Conservation (phyloP, 2,888 invertebrate genomes). For the Chrysodeixis includens region DNA sequence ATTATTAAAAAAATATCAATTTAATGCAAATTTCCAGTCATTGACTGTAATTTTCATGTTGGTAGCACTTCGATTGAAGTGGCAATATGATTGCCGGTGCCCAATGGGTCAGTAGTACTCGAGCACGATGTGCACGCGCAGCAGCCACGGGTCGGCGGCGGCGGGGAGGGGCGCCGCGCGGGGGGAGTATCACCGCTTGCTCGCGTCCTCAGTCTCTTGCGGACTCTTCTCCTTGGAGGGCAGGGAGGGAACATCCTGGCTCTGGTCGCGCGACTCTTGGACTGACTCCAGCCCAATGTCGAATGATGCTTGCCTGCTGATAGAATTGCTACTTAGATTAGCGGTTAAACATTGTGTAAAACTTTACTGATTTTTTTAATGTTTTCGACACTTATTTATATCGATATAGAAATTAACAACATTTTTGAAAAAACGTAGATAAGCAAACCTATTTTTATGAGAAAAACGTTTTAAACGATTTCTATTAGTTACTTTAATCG, state of each 20-base stretch:
- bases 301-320: conserved; percentile 80
- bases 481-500: no score
- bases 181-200: conserved; percentile 63
- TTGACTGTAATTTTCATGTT: conserved; percentile 29
- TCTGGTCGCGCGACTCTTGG: conserved; percentile 74
- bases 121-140: conserved; percentile 55
- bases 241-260: conserved; percentile 61
- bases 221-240: conserved; percentile 53
- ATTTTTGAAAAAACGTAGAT: no score
- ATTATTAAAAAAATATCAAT: conserved; percentile 60
- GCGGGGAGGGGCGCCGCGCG: conserved; percentile 53
- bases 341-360: neutral
- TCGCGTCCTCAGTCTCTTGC: conserved; percentile 13
- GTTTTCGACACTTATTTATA: no score
- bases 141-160: conserved; percentile 55
- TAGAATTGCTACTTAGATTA: conserved; percentile 6
- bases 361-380: no score
- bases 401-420: no score
- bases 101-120: conserved; percentile 54
- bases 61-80: conserved; percentile 33
- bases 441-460: no score
- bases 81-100: conserved; percentile 31
- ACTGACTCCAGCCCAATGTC: conserved; percentile 83
- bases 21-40: conserved; percentile 28
- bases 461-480: no score